Percentiles rank a stretch among this genome's conserved stretches.
These are phyloP conservation scores for Toxonevra muliebris DNA, from an alignment of 2,888 invertebrate species.

Conservation along the genomic window DNA sequence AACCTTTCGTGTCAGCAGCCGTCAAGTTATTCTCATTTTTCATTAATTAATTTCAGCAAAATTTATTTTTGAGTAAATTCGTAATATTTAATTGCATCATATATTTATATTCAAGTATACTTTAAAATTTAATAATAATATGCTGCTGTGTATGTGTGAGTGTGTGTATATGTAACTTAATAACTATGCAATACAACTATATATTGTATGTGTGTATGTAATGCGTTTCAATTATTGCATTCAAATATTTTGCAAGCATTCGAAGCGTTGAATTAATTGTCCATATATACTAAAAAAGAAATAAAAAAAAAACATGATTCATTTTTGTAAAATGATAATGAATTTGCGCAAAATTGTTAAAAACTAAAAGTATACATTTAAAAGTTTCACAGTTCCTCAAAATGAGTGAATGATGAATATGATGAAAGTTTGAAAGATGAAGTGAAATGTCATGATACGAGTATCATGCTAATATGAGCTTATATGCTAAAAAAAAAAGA, in stretches of 20 bases:
- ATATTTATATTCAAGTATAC: slow-evolving; percentile 2
- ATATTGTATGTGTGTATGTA: not conserved
- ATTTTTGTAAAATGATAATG: too few species aligned
- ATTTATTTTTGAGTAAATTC: slow-evolving; percentile 54
- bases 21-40: not conserved
- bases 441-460: too few species aligned
- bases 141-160: not conserved
- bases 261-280: slow-evolving; percentile 1
- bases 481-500: too few species aligned
- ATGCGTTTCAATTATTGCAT: slow-evolving; percentile 20
- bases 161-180: slow-evolving; percentile 1
- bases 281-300: too few species aligned
- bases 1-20: too few species aligned
- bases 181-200: not conserved
- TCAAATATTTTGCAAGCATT: slow-evolving; percentile 21
- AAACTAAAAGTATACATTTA: too few species aligned
- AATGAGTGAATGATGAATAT: too few species aligned
- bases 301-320: too few species aligned
- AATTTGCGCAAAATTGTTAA: too few species aligned
- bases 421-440: too few species aligned
- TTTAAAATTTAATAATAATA: not conserved
- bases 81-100: slow-evolving; percentile 43
- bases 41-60: slow-evolving; percentile 5
- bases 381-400: too few species aligned
- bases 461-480: too few species aligned